Percentiles rank a stretch among this genome's conserved stretches.
Conservation (phyloP, 1,140 invertebrate species). For the Cepaea nemoralis region DNA sequence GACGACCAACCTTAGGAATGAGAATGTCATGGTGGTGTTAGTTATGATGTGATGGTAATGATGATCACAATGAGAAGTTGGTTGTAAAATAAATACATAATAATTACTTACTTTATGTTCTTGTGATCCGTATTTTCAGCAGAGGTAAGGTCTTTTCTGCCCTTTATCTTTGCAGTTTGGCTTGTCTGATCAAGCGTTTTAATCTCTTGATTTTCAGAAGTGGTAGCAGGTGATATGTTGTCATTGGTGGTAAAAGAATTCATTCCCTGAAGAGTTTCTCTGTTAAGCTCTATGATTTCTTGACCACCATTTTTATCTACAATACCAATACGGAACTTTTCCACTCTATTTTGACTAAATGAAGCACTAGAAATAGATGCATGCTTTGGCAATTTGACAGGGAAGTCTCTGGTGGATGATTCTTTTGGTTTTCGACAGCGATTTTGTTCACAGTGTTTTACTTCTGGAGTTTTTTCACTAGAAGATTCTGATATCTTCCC, state of each 20-base stretch:
- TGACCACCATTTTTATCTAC: slow-evolving; percentile 31
- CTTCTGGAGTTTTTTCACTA: background rate
- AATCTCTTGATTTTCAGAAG: background rate
- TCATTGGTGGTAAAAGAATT: background rate
- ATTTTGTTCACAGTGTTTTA: background rate
- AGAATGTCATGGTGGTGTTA: no score
- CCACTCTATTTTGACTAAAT: background rate
- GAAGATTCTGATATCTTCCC: background rate
- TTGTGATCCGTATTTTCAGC: background rate
- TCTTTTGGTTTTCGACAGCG: background rate
- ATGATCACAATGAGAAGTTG: no score
- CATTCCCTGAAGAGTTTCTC: slow-evolving; percentile 23
- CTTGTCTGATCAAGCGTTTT: background rate
- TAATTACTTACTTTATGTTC: background rate
- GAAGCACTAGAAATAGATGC: background rate
- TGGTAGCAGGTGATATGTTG: background rate
- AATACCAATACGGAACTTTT: slow-evolving; percentile 32
- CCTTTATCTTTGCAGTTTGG: background rate
- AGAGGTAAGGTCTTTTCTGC: background rate
- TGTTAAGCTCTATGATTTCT: slow-evolving; percentile 29
- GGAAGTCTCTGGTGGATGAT: slow-evolving; percentile 10
- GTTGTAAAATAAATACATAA: no score
- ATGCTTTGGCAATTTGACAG: slow-evolving; percentile 28
- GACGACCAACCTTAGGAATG: no score
- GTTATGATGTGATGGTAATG: no score